phyloP scores from a whole-genome alignment of 2,797 vertebrate species.

The Typhlichthys eigenmanni region DNA sequence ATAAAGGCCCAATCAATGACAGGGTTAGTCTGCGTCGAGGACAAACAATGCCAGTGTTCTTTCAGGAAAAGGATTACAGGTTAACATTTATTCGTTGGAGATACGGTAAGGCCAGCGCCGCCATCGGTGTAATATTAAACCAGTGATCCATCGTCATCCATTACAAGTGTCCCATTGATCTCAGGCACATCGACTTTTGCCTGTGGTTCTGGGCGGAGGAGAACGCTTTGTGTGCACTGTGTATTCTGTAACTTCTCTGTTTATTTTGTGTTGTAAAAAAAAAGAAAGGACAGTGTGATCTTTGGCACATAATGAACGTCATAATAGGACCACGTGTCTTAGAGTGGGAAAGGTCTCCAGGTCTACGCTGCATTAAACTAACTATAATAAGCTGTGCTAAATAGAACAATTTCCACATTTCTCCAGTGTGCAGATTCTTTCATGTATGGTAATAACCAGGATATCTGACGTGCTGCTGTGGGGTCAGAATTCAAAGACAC shows the following conservation, averaged over 20 bases:
- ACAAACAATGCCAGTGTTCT: constrained; percentile 88
- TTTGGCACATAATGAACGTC: neutral
- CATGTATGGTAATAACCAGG: constrained; percentile 28
- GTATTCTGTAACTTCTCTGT: constrained; percentile 17
- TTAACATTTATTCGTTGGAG: constrained; percentile 93
- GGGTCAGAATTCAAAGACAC: constrained; percentile 52
- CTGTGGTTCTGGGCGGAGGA: constrained; percentile 35
- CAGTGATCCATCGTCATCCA: constrained; percentile 87
- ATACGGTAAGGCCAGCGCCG: constrained; percentile 81
- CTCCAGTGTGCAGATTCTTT: constrained; percentile 16
- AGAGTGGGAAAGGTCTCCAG: neutral
- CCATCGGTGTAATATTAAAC: constrained; percentile 91
- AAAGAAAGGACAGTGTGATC: neutral
- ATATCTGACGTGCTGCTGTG: constrained; percentile 21
- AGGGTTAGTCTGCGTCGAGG: constrained; percentile 73
- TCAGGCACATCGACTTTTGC: constrained; percentile 82
- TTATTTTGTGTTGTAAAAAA: constrained; percentile 12
- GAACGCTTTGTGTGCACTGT: constrained; percentile 42
- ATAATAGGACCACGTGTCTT: neutral
- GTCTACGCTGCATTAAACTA: too few relatives aligned
- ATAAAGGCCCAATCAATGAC: constrained; percentile 91
- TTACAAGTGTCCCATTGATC: constrained; percentile 88
- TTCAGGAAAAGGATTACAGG: constrained; percentile 88
- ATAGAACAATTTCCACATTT: constrained; percentile 16
- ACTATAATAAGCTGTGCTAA: neutral